A percentile compares a stretch with the other conserved stretches of the same genome.
phyloP scores from a whole-genome alignment of 2,797 vertebrate genomes.

The Chiroxiphia lanceolata region DNA sequence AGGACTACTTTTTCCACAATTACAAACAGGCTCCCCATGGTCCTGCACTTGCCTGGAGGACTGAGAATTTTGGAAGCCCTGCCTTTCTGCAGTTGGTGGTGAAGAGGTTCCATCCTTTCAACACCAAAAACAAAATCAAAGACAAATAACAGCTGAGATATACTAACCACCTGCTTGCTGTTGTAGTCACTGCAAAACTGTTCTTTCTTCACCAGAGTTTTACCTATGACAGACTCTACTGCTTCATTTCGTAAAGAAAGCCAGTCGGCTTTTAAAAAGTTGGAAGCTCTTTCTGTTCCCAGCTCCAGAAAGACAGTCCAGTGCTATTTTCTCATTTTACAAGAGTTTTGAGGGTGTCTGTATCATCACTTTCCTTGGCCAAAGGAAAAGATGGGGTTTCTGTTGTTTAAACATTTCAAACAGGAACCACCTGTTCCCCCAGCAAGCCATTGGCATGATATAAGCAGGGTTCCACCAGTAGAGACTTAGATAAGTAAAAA shows the following conservation, averaged over 20 bases:
- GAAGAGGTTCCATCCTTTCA: neutral
- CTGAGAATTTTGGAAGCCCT: neutral
- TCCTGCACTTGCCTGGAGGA: neutral
- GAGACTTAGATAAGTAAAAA: neutral
- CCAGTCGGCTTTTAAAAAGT: neutral
- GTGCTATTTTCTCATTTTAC: neutral
- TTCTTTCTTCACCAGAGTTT: neutral
- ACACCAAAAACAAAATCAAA: neutral
- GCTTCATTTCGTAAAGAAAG: neutral
- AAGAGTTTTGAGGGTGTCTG: neutral
- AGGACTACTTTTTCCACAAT: neutral
- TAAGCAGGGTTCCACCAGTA: neutral
- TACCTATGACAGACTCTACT: neutral
- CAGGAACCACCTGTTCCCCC: neutral
- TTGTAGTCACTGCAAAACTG: neutral
- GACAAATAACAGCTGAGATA: neutral
- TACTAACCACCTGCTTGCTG: neutral
- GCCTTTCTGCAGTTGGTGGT: neutral
- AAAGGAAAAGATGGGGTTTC: neutral
- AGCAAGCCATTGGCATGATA: neutral
- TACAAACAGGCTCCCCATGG: neutral
- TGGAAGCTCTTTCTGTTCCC: neutral
- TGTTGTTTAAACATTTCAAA: neutral
- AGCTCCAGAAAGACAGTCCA: neutral
- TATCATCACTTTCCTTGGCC: neutral